These are phyloP conservation scores for Pristionchus exspectatus DNA, from an alignment of 2,888 invertebrate genomes.

Conservation along the genomic window DNA sequence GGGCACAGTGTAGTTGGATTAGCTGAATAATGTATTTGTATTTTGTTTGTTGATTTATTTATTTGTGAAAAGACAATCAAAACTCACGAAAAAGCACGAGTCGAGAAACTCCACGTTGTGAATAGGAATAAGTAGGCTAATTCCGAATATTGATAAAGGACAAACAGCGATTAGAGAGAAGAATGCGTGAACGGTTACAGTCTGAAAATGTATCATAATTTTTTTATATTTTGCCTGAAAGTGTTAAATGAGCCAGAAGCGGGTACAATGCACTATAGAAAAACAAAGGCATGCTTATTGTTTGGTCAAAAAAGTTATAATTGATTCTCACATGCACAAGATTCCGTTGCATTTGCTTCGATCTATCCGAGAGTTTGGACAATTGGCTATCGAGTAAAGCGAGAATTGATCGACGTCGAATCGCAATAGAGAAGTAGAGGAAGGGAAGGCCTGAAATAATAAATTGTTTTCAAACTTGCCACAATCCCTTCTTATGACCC, in stretches of 20 bases:
- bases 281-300: too few species aligned
- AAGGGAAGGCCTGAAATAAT: neutral
- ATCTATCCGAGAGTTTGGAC: neutral
- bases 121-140: neutral
- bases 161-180: neutral
- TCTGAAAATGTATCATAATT: neutral
- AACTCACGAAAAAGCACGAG: neutral
- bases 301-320: neutral
- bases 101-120: neutral
- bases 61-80: neutral
- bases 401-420: neutral
- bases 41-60: neutral
- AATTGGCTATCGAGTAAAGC: neutral
- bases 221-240: too few species aligned
- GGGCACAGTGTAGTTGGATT: neutral
- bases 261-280: too few species aligned
- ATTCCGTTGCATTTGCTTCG: neutral
- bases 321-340: neutral
- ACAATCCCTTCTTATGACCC: neutral
- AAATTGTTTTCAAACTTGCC: neutral
- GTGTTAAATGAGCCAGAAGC: too few species aligned
- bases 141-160: neutral
- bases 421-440: neutral
- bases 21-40: neutral
- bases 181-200: neutral